Conservation (phyloP, 2,797 vertebrate species). For the Scleropages formosus region DNA sequence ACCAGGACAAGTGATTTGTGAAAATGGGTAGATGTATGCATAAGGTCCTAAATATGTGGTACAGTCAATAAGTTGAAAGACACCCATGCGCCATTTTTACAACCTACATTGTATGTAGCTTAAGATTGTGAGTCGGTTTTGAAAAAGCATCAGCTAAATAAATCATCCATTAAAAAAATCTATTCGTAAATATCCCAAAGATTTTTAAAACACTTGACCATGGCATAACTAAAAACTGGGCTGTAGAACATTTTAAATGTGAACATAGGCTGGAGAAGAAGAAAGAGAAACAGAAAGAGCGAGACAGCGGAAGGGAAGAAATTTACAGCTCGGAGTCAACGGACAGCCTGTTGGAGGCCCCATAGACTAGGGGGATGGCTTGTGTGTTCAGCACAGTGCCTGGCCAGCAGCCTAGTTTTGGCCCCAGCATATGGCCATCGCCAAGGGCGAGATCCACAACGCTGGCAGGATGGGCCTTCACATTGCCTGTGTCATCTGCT, state of each 20-base stretch:
- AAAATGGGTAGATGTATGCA: no score
- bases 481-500: conserved; percentile 50
- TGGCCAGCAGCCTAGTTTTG: background rate
- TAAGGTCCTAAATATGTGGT: no score
- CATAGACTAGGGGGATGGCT: background rate
- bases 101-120: no score
- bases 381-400: background rate
- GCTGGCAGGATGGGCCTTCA: conserved; percentile 45
- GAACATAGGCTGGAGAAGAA: background rate
- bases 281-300: no score
- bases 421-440: conserved; percentile 47
- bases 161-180: background rate
- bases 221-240: no score
- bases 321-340: background rate
- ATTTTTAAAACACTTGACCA: no score
- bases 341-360: background rate
- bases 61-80: no score
- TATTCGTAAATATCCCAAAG: no score
- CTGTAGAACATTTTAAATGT: no score
- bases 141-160: background rate
- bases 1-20: no score
- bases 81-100: no score
- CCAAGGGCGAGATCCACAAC: conserved; percentile 50
- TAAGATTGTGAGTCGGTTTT: no score
- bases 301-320: background rate